Percentiles rank a stretch among this genome's conserved stretches.
phyloP scores from a whole-genome alignment of 2,888 invertebrate genomes.

The Homarus gammarus region DNA sequence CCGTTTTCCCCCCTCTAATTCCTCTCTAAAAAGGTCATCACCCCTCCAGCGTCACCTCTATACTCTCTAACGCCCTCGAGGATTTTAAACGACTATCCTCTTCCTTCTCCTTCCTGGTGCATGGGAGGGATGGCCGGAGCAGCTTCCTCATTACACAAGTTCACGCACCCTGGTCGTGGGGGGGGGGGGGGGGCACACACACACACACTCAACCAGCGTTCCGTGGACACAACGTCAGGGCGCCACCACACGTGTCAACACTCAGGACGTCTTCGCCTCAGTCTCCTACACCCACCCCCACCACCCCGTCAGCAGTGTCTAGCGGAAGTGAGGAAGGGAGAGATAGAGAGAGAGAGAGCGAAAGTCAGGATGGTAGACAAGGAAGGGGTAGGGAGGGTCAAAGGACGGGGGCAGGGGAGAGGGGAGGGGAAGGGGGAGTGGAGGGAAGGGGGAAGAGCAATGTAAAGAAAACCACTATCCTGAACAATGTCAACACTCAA shows the following conservation, averaged over 20 bases:
- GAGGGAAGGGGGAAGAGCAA: neutral
- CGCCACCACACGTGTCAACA: neutral
- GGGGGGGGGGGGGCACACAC: too few relatives aligned
- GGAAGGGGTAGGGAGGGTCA: neutral
- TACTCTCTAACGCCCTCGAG: too few relatives aligned
- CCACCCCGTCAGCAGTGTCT: too few relatives aligned
- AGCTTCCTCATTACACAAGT: slow-evolving; percentile 7
- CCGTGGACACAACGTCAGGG: neutral
- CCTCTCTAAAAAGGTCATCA: too few relatives aligned
- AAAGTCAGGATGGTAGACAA: neutral
- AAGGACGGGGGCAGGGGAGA: too few relatives aligned
- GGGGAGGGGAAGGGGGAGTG: neutral
- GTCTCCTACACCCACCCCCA: too few relatives aligned
- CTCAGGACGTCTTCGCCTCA: neutral
- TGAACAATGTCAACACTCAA: too few relatives aligned
- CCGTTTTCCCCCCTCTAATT: too few relatives aligned
- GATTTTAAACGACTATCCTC: neutral
- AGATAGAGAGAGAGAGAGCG: neutral
- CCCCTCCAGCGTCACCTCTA: too few relatives aligned
- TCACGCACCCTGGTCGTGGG: neutral
- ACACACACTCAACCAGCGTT: too few relatives aligned
- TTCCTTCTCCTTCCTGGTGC: neutral
- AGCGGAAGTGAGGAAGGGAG: too few relatives aligned
- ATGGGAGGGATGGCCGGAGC: neutral
- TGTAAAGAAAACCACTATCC: too few relatives aligned